phyloP scores from a whole-genome alignment of 2,888 invertebrate genomes.

The Priocnemis perturbator region DNA sequence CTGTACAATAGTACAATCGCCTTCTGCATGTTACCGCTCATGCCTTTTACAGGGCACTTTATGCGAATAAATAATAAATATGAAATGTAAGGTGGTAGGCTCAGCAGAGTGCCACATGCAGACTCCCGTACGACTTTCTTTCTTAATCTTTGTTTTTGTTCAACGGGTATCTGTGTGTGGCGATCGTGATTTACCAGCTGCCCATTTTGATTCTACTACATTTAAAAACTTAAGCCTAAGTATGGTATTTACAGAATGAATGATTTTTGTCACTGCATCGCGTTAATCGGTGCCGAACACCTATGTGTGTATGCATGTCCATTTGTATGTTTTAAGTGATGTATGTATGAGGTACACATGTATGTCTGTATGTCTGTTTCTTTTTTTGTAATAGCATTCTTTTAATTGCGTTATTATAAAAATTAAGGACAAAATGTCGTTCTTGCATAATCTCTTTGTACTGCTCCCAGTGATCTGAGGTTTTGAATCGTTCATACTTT shows the following conservation, averaged over 20 bases:
- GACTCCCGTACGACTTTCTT: slow-evolving; percentile 21
- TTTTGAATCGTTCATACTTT: slow-evolving; percentile 40
- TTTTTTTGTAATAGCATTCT: slow-evolving; percentile 42
- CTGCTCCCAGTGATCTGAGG: slow-evolving; percentile 65
- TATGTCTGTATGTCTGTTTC: too few relatives aligned
- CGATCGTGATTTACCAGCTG: slow-evolving; percentile 51
- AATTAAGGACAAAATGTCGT: slow-evolving; percentile 69
- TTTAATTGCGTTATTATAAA: slow-evolving; percentile 59
- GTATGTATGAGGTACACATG: too few relatives aligned
- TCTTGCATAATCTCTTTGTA: slow-evolving; percentile 67
- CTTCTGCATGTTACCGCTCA: slow-evolving; percentile 59
- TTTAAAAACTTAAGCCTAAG: slow-evolving; percentile 57
- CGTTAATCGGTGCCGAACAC: slow-evolving; percentile 55
- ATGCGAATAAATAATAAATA: slow-evolving; percentile 73
- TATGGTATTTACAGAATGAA: slow-evolving; percentile 64
- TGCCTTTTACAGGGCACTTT: slow-evolving; percentile 62
- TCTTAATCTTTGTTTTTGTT: background rate
- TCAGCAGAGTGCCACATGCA: slow-evolving; percentile 54
- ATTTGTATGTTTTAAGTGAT: too few relatives aligned
- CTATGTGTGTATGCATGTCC: slow-evolving; percentile 14
- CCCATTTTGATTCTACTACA: slow-evolving; percentile 52
- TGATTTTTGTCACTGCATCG: slow-evolving; percentile 43
- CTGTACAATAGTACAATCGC: slow-evolving; percentile 70
- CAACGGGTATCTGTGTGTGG: slow-evolving; percentile 6
- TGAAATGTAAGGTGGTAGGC: slow-evolving; percentile 60